Conservation (phyloP, 2,888 invertebrate species). For the Adineta ricciae region DNA sequence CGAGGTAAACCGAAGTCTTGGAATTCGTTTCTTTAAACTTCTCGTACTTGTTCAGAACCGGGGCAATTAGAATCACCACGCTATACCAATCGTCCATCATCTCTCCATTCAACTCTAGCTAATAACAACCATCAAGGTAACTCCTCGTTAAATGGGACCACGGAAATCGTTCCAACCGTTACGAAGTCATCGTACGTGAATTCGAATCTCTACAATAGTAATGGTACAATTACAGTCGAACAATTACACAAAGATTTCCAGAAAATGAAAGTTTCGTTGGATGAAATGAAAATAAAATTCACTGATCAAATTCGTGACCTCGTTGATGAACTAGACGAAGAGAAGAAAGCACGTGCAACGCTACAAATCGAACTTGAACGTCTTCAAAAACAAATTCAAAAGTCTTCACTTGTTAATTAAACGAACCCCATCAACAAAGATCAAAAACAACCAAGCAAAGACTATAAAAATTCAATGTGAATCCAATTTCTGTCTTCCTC, state of each 20-base stretch:
- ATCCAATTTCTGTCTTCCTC: background rate
- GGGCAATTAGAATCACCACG: constrained; percentile 14
- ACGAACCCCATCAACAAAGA: background rate
- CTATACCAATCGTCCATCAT: background rate
- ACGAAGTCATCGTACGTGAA: constrained; percentile 29
- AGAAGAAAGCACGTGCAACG: constrained; percentile 48
- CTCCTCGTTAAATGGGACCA: constrained; percentile 21
- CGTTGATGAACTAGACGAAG: constrained; percentile 41
- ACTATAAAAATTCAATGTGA: background rate
- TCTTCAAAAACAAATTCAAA: constrained; percentile 40
- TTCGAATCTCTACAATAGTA: background rate
- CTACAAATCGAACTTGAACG: constrained; percentile 51
- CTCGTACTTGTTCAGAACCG: background rate
- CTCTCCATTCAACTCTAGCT: background rate
- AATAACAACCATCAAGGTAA: constrained; percentile 33
- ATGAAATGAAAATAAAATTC: constrained; percentile 38
- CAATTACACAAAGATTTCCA: constrained; percentile 57
- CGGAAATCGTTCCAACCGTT: constrained; percentile 27
- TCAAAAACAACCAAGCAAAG: background rate
- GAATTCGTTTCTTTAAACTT: too few relatives aligned
- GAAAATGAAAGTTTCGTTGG: constrained; percentile 40
- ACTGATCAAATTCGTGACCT: constrained; percentile 40
- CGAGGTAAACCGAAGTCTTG: background rate
- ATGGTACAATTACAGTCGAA: constrained; percentile 64
- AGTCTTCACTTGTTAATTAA: background rate